Evolutionary conservation across 2,888 invertebrate species (phyloP), one percentile per base, ranked within the genome.

Genomic region (Ectemnius continuus): DNA sequence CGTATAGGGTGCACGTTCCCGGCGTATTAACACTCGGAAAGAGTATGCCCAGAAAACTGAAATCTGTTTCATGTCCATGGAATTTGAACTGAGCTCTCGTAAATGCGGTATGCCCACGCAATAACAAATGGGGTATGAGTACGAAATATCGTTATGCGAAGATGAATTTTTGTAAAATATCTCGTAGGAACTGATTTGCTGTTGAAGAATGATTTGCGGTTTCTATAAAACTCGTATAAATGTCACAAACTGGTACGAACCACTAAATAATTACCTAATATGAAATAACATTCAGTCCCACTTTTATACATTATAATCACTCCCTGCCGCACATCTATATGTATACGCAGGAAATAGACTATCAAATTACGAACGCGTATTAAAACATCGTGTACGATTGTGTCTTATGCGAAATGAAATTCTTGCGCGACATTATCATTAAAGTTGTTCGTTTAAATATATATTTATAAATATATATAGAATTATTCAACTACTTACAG

Each of bases 221-320:
- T 76, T 75, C 77, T 78, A 79, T 83, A 87, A 87, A 87, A 85
- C 76, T 79, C 74, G 74, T 84, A 84, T 85, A 87, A 86, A 85
- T 81, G 83, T 85, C 77, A 81, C 80, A 84, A 86, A 85, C 75
- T 70, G 75, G 76, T 84, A 83, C 70, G 78, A 81, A 84, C 82
- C 60, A 75, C 78, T 82, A 80, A 87, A 84, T 83, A 85, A 86
- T 85, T 80, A 79, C 75, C 69, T 83, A 86, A 85, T 85, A 86
- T 36, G 76, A 86, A 85, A 84, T 83, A 87, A 87, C 82, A 78
- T 82, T 84, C 84, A 85, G 82, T 84, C 83, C 79, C 77, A 79
- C 75, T 82, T 79, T 84, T 84, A 77, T 79, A 84, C 76, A 81
- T 79, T 78, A 68, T 78, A 78, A 84, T 85, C 78, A 80, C 79